Percentiles rank a stretch among this genome's conserved stretches.
phyloP scores from a whole-genome alignment of 1,140 invertebrate genomes.

The Rhyzopertha dominica region DNA sequence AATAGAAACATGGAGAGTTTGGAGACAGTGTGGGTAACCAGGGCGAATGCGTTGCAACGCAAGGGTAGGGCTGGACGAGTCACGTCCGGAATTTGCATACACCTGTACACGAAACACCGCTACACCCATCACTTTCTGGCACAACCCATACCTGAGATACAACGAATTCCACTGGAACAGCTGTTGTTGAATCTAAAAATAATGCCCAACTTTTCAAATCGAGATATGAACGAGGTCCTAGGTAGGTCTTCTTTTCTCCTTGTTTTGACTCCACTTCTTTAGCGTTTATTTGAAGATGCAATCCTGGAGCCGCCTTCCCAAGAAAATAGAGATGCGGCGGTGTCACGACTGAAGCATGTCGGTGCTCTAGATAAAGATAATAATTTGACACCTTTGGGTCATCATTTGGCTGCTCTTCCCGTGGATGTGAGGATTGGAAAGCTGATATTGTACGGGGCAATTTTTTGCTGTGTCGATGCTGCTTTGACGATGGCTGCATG shows the following conservation, averaged over 20 bases:
- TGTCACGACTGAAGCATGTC: constrained; percentile 73
- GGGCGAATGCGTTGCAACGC: constrained; percentile 75
- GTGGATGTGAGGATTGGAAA: constrained; percentile 85
- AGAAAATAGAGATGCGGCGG: constrained; percentile 71
- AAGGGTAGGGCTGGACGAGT: constrained; percentile 83
- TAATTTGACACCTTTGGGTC: constrained; percentile 82
- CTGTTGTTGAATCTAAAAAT: constrained; percentile 85
- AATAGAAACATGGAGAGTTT: constrained; percentile 81
- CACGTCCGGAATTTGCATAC: constrained; percentile 77
- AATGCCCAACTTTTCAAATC: constrained; percentile 60
- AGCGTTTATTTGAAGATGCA: constrained; percentile 44
- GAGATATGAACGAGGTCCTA: constrained; percentile 63
- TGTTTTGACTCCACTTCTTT: background rate
- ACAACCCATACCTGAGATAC: constrained; percentile 78
- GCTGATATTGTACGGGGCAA: constrained; percentile 83
- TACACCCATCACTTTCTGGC: constrained; percentile 58
- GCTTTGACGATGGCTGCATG: constrained; percentile 88
- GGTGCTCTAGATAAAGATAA: constrained; percentile 78
- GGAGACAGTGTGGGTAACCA: constrained; percentile 73
- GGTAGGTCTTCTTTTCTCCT: constrained; percentile 42
- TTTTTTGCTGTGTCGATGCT: constrained; percentile 91
- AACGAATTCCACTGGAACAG: constrained; percentile 79
- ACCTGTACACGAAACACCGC: constrained; percentile 71
- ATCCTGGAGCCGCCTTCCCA: constrained; percentile 76
- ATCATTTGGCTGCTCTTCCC: constrained; percentile 82